Evolutionary conservation across 2,113 vertebrate species (phyloP), one percentile per base, ranked within the genome.

Genomic region (Galeopterus variegatus): DNA sequence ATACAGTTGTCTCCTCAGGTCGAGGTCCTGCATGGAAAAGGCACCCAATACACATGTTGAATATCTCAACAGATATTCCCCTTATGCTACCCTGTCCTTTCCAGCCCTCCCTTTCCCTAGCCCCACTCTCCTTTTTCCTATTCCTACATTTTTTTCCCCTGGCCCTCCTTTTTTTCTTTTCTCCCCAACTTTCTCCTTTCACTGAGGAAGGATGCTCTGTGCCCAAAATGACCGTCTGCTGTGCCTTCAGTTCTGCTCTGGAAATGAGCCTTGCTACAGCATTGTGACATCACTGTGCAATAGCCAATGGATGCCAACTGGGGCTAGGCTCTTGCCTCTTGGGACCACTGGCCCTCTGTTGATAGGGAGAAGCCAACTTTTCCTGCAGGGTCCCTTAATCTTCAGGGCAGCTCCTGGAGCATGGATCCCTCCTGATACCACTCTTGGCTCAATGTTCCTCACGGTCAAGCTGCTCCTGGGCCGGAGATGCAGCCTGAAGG

Each of bases 391-490:
- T 69, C 56, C 73, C 36, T n/a, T 50, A 9, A 84, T 56, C 56
- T 54, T 45, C 70, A 72, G 76, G 70, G 83, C 23, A 23, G 60
- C 72, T 9, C 0, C 60, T 36, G 28, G 94, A 97, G 88, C 81
- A 96, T 93, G 92, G 62, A 33, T 86, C 54, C 96, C 83, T 97
- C 89, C 93, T 97, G 90, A 94, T 64, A 60, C 90, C 31, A 10
- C 75, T 52, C 15, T 48, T 33, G n/a, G 48, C 52, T 88, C 31
- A 15, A 97, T 97, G 97, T 77, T 96, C 82, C 95, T 98, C 65
- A 97, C 93, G 0, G 97, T 97, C 90, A 97, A 97, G 69, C 96
- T 96, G 65, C 96, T 98, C n/a, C 89, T 97, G 64, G 97, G 97
- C 48, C 65, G 58, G 94, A 94, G 93, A 96, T 97, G 97, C 90